Conservation (phyloP, 1,140 invertebrate genomes). For the Calycopis cecrops region DNA sequence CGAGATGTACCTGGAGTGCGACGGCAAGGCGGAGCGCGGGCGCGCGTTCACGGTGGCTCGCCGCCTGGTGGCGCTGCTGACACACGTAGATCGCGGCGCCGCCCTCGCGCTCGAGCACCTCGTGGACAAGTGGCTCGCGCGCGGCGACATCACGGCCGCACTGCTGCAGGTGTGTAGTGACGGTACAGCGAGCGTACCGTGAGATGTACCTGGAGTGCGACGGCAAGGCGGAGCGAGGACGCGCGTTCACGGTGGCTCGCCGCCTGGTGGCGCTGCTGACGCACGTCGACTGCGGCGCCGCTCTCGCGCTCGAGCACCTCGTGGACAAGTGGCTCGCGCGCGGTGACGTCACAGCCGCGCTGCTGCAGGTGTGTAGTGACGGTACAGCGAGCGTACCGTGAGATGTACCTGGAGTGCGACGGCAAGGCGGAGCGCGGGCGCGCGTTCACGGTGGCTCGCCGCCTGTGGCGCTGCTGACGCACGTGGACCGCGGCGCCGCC, state of each 20-base stretch:
- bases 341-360: conserved; percentile 75
- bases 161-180: conserved; percentile 66
- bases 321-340: conserved; percentile 79
- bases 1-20: conserved; percentile 67
- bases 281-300: conserved; percentile 62
- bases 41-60: conserved; percentile 73
- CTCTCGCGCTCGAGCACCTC: conserved; percentile 82
- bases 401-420: conserved; percentile 68
- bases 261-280: conserved; percentile 79
- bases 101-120: conserved; percentile 82
- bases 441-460: conserved; percentile 74
- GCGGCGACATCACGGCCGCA: conserved; percentile 75
- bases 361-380: conserved; percentile 65
- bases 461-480: conserved; percentile 78
- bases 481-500: conserved; percentile 62
- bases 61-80: conserved; percentile 78
- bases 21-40: conserved; percentile 53
- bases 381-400: conserved; percentile 70
- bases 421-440: conserved; percentile 55
- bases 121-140: conserved; percentile 79
- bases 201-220: conserved; percentile 69
- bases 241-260: conserved; percentile 73
- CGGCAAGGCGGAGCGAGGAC: conserved; percentile 51
- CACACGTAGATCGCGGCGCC: conserved; percentile 62
- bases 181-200: conserved; percentile 68